Evolutionary conservation across 2,113 vertebrate species (phyloP), one percentile per base, ranked within the genome.

Genomic region (Megalops atlanticus): DNA sequence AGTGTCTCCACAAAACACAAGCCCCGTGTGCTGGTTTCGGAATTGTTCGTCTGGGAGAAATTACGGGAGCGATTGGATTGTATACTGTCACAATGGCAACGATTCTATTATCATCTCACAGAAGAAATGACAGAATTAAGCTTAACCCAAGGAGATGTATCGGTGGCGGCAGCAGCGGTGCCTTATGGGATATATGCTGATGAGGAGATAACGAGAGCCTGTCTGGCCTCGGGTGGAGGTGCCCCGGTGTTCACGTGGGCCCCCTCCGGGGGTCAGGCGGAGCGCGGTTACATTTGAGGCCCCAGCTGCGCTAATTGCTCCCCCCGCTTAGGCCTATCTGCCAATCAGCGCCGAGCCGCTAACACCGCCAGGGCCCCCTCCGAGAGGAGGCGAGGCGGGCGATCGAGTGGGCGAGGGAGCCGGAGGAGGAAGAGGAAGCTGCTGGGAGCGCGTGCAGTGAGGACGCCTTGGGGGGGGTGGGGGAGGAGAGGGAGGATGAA

Each of bases 261-360:
- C n/a, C n/a, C 58, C n/a, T 8, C 58, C 73, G 72, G 78, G 77
- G 78, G 72, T 84, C 84, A 58, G 92, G 86, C 89, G 82, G 88
- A 86, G 91, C 91, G 84, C 89, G 90, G 91, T 93, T 93, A 93
- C 90, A 94, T 93, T 93, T 94, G 92, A 88, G 81, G 91, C 91
- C 92, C 92, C 90, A 11, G 88, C 90, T 89, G 82, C 92, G 92
- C 92, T 94, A 94, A 94, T 94, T 94, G 92, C 94, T 93, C 52
- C 52, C 52, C 93, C 93, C 94, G 93, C 94, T 94, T 93, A 94
- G 93, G 93, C 92, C 93, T 94, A 94, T 93, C 93, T 92, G 90
- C 91, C 93, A 93, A 94, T 94, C 93, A 94, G 89, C 89, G 89
- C 89, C 88, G 89, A 82, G 91, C 92, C 92, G 90, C 88, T 91